Evolutionary conservation across 2,888 invertebrate genomes (phyloP).

Genomic region (Toxonevra muliebris): DNA sequence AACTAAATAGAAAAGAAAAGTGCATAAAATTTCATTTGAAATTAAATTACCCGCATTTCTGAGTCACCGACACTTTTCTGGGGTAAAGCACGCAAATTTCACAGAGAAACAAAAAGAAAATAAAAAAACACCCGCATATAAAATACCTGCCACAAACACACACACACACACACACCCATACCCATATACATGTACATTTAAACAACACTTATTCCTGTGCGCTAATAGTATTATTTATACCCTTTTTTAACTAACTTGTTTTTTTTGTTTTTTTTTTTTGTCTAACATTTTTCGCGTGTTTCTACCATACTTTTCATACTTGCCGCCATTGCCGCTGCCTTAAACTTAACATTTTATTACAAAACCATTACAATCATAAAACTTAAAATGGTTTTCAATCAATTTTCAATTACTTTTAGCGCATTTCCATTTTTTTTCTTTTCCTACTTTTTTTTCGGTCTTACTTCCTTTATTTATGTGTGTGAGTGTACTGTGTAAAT

Average conservation of each 20-base stretch:
- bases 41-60: too few relatives aligned
- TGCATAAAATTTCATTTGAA: too few relatives aligned
- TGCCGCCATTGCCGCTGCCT: slow-evolving; percentile 26
- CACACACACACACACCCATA: background rate
- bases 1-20: too few relatives aligned
- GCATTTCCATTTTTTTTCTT: too few relatives aligned
- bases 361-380: slow-evolving; percentile 28
- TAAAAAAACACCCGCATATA: too few relatives aligned
- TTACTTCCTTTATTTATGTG: too few relatives aligned
- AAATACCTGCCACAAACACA: background rate
- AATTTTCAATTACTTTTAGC: slow-evolving; percentile 56
- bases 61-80: too few relatives aligned
- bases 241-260: background rate
- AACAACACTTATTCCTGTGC: background rate
- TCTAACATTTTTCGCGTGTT: background rate
- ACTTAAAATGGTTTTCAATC: slow-evolving; percentile 46
- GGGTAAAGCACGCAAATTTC: too few relatives aligned
- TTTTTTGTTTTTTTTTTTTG: background rate
- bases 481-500: too few relatives aligned
- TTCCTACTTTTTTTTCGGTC: too few relatives aligned
- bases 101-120: too few relatives aligned
- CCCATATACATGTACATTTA: background rate
- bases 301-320: slow-evolving; percentile 16
- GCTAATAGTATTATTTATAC: background rate
- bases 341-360: slow-evolving; percentile 20